Evolutionary conservation across 2,888 invertebrate genomes (phyloP).

Genomic region (Asteroscopus sphinx): DNA sequence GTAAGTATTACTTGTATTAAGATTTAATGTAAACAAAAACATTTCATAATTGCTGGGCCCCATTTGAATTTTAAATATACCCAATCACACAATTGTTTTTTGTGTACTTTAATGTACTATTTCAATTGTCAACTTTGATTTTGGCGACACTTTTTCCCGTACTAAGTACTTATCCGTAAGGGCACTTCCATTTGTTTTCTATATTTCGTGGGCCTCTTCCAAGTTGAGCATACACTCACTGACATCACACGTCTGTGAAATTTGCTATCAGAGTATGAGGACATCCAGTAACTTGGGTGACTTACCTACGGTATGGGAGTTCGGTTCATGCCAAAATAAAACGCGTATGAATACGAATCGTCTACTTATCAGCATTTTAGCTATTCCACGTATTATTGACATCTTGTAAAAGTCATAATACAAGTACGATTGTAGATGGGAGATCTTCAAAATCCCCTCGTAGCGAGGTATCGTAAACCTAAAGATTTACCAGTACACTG

Average conservation of each 20-base stretch:
- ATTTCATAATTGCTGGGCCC: too few relatives aligned
- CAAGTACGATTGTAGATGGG: conserved; percentile 42
- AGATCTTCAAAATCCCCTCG: conserved; percentile 29
- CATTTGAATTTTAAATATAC: too few relatives aligned
- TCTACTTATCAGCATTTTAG: conserved; percentile 61
- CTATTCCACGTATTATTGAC: conserved; percentile 52
- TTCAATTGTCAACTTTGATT: too few relatives aligned
- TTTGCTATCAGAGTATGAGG: conserved; percentile 33
- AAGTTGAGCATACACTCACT: too few relatives aligned
- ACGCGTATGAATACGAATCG: conserved; percentile 74
- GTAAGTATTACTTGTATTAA: too few relatives aligned
- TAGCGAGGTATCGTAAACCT: conserved; percentile 37
- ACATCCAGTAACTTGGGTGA: conserved; percentile 65
- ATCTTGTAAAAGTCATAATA: conserved; percentile 46
- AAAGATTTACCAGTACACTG: conserved; percentile 40
- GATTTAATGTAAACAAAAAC: too few relatives aligned
- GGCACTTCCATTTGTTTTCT: too few relatives aligned
- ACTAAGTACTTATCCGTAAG: too few relatives aligned
- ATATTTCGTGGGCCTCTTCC: too few relatives aligned
- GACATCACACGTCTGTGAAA: conserved; percentile 37
- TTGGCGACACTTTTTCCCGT: too few relatives aligned
- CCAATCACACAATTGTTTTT: too few relatives aligned
- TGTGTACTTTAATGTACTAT: too few relatives aligned
- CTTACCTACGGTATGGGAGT: conserved; percentile 68
- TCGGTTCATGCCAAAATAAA: conserved; percentile 67